Conservation (phyloP, 2,888 invertebrate species). For the Lasiommata megera region DNA sequence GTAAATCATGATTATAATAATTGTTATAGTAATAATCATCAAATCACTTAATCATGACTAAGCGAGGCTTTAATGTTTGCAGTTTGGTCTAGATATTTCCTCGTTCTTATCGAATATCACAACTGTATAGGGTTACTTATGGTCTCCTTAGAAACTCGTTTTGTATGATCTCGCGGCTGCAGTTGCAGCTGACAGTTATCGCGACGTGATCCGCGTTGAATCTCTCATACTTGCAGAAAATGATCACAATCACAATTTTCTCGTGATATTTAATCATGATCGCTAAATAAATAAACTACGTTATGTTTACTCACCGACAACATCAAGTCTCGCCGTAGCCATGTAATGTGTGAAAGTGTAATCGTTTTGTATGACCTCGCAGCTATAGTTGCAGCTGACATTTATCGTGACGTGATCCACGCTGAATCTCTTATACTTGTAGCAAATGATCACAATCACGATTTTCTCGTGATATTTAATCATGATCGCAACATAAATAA, state of each 20-base stretch:
- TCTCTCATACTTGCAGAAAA: slow-evolving; percentile 71
- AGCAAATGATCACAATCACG: slow-evolving; percentile 63
- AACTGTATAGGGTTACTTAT: too few species aligned
- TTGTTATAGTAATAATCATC: too few species aligned
- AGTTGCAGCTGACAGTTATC: slow-evolving; percentile 73
- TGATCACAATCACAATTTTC: slow-evolving; percentile 50
- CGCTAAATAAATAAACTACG: too few species aligned
- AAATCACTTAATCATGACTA: too few species aligned
- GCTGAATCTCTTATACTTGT: slow-evolving; percentile 67
- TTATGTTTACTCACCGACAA: slow-evolving; percentile 62
- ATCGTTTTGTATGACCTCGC: slow-evolving; percentile 75
- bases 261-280: neutral
- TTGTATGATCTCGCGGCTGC: slow-evolving; percentile 77
- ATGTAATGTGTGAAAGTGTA: slow-evolving; percentile 69
- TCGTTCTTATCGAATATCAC: too few species aligned
- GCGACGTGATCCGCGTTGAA: slow-evolving; percentile 54
- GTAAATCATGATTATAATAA: too few species aligned
- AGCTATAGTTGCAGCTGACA: slow-evolving; percentile 75
- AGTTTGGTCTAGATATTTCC: too few species aligned
- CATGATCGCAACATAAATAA: too few species aligned
- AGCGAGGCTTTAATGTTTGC: too few species aligned
- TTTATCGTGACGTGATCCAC: slow-evolving; percentile 53
- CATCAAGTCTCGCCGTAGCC: slow-evolving; percentile 64
- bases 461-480: neutral
- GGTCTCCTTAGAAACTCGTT: too few species aligned